These are phyloP conservation scores for Castor canadensis DNA, from an alignment of 2,113 vertebrate genomes.

Conservation along the genomic window DNA sequence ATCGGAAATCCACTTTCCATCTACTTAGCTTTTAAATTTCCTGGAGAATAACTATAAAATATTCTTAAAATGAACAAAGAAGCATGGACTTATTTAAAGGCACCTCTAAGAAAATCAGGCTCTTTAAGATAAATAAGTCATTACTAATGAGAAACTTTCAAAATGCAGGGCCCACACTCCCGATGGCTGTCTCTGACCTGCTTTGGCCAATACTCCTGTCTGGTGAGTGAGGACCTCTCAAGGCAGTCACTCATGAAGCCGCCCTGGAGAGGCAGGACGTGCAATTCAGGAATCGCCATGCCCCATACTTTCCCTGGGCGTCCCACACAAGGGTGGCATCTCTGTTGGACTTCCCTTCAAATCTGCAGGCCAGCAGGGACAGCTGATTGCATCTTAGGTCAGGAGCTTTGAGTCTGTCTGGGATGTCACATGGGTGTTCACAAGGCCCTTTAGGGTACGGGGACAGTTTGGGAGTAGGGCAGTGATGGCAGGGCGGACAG, in stretches of 20 bases:
- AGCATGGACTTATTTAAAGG: not conserved
- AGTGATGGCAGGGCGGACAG: not conserved
- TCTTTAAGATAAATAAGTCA: not conserved
- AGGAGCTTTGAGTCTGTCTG: not conserved
- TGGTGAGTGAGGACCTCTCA: no score
- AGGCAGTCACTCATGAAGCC: no score
- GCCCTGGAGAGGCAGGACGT: not conserved
- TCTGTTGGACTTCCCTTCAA: not conserved
- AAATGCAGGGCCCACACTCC: not conserved
- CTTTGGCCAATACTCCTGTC: not conserved
- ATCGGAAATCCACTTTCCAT: not conserved
- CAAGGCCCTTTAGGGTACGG: not conserved
- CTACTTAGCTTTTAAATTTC: not conserved
- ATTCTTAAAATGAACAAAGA: not conserved
- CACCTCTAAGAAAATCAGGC: not conserved
- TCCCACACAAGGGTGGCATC: not conserved
- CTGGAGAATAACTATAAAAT: not conserved
- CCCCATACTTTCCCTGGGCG: not conserved
- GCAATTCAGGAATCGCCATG: no score
- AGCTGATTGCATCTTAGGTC: not conserved
- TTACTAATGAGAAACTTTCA: not conserved
- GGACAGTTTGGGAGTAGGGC: not conserved
- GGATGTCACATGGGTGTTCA: not conserved
- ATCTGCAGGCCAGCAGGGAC: not conserved
- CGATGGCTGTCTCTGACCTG: not conserved